Evolutionary conservation across 2,888 invertebrate genomes (phyloP), one percentile per base, ranked within the genome.

Genomic region (Hirtodrosophila cameraria): DNA sequence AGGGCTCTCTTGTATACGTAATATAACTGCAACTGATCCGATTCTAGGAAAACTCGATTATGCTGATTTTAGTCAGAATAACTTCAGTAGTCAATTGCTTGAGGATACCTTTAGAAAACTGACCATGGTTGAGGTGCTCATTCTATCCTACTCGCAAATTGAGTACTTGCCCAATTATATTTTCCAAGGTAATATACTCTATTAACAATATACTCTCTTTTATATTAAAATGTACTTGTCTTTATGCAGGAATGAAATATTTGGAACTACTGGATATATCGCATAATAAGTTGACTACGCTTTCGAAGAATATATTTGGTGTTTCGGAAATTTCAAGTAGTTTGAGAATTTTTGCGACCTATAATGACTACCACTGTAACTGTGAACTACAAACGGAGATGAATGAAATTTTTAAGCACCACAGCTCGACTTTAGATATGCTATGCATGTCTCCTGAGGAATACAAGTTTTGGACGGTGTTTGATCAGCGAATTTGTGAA

Each of bases 361-460:
- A 16, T 1, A 89, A 89, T 61, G 45, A 43, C 0, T 89, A 89
- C 90, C 25, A 71, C 3, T 89, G 89, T 41, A 54, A 74, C 3
- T 89, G 89, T 38, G 30, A 48, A 0, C 52, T 89, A 7, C 68
- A 60, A n/a, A 15, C 0, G 1, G 61, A 87, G 33, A 75, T 88
- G 70, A 43, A 58, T 0, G 11, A 8, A 0, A 59, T 89, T 2
- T 75, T 83, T 11, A 18, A 31, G 3, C 58, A 75, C 25, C 54
- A 53, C 5, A 48, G 46, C 0, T 13, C 57, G 0, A 42, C 48
- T 0, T 8, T 15, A 11, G 27, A 35, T 0, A 9, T 84, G 3
- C 38, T 61, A 13, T 89, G 89, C 20, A 12, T n/a, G 1, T 39
- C 50, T 2, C 84, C 88, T 0, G 43, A 66, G 0, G 18, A 43